Base-by-base conservation (phyloP, 2,888 invertebrate species). In the Heliconius cydno region DNA sequence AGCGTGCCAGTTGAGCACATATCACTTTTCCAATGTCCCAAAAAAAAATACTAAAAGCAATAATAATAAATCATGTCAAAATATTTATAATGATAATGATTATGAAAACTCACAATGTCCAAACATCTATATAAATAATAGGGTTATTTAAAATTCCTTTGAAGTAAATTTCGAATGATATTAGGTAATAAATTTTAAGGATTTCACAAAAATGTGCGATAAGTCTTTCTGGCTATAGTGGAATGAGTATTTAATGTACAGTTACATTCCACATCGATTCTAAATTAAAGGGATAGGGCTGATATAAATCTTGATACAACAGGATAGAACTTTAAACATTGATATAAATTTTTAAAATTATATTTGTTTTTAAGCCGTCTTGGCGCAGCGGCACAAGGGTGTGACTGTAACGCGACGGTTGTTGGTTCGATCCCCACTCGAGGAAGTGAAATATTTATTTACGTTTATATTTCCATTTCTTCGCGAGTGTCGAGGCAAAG, bases 281-380 rank as follows among this genome's bases (percentile, higher is more conserved):
- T 81, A 86, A 84, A 83, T 86, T 84, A 78, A 82, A 83, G 57
- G 73, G 60, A 73, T 78, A 85, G 80, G 79, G 77, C 76, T 38
- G 66, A 75, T 76, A 88, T 91, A 91, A 91, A 92, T 92, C 90
- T 88, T 86, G 57, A 15, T 74, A 74, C 74, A 74, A 67, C 63
- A 30, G 41, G 65, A 75, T 75, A 79, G 46, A 60, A 46, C 34
- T 73, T n/a, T 13, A 38, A 60, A 52, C 41, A 3, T 38, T 22
- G 78, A 73, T 28, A 38, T 78, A 79, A 2, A 30, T n/a, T 73
- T 22, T n/a, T 25, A n/a, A n/a, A 74, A 78, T 57, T n/a, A 41
- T 28, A 22, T 65, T 15, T 66, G 1, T 25, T 60, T 28, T 34
- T 34, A 7, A 7, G 34, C 34, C 34, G 34, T 34, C 7, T 7